phyloP scores from a whole-genome alignment of 2,797 vertebrate genomes.

The Lithobates sylvaticus region DNA sequence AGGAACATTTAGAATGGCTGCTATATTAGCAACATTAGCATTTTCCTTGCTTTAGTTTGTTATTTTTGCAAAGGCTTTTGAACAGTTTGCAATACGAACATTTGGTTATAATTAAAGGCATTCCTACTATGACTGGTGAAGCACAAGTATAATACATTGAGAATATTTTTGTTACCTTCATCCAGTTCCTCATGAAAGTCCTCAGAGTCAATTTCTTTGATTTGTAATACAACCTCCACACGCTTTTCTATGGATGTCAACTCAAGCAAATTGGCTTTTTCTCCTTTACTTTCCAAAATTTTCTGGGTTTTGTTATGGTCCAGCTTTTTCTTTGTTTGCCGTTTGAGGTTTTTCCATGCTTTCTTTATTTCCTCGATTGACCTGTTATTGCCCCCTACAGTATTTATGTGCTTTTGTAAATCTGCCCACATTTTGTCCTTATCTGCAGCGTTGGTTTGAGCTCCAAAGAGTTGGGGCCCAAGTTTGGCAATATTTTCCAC shows the following conservation, averaged over 20 bases:
- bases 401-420: constrained; percentile 56
- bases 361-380: constrained; percentile 51
- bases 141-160: constrained; percentile 13
- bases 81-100: background rate
- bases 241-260: constrained; percentile 45
- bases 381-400: constrained; percentile 58
- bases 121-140: constrained; percentile 1
- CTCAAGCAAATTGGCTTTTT: background rate
- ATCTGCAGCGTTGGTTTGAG: constrained; percentile 49
- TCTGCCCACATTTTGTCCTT: constrained; percentile 57
- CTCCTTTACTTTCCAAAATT: constrained; percentile 51
- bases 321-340: constrained; percentile 54
- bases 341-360: constrained; percentile 56
- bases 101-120: background rate
- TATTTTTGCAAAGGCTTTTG: background rate
- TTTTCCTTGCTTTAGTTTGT: no score
- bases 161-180: constrained; percentile 53
- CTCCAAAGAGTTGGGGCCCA: constrained; percentile 50
- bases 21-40: no score
- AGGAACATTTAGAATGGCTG: no score
- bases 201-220: constrained; percentile 45
- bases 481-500: constrained; percentile 57
- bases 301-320: constrained; percentile 50
- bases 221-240: constrained; percentile 56
- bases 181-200: constrained; percentile 54